phyloP scores from a whole-genome alignment of 2,888 invertebrate species.

The Drosophila monieri region DNA sequence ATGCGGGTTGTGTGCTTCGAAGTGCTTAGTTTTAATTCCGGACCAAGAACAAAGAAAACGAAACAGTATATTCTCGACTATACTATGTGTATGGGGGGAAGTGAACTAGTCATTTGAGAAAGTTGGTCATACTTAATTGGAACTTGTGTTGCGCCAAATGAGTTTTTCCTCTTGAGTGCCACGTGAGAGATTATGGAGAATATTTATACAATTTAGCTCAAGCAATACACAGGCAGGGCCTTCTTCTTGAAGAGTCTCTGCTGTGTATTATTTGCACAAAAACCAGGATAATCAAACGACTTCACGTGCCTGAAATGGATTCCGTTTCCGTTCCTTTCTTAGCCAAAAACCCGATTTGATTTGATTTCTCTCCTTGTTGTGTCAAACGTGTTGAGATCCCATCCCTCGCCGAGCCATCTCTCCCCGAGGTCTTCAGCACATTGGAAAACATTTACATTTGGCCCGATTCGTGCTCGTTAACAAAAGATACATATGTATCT shows the following conservation, averaged over 20 bases:
- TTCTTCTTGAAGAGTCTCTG: slow-evolving; percentile 12
- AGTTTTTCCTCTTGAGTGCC: slow-evolving; percentile 33
- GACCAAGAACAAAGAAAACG: slow-evolving; percentile 58
- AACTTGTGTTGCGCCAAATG: slow-evolving; percentile 35
- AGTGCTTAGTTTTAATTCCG: slow-evolving; percentile 74
- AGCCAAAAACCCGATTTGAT: slow-evolving; percentile 62
- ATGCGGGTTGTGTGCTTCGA: slow-evolving; percentile 66
- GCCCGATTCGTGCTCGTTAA: slow-evolving; percentile 67
- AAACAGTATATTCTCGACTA: slow-evolving; percentile 38
- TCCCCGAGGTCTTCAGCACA: slow-evolving; percentile 1
- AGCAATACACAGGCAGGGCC: slow-evolving; percentile 11
- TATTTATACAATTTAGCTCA: slow-evolving; percentile 16
- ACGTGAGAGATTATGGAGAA: slow-evolving; percentile 47
- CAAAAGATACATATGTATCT: slow-evolving; percentile 74
- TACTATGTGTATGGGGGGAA: not conserved
- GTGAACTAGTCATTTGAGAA: slow-evolving; percentile 27
- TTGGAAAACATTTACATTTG: slow-evolving; percentile 71
- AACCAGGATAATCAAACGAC: slow-evolving; percentile 61
- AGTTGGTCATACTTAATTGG: slow-evolving; percentile 55
- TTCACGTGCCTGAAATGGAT: slow-evolving; percentile 68
- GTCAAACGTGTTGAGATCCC: slow-evolving; percentile 32
- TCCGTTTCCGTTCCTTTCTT: slow-evolving; percentile 48
- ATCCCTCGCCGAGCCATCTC: not conserved
- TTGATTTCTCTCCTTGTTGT: slow-evolving; percentile 39
- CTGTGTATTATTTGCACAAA: slow-evolving; percentile 37